A percentile compares a stretch with the other conserved stretches of the same genome.
phyloP scores from a whole-genome alignment of 2,888 invertebrate genomes.

The Villa cingulata region DNA sequence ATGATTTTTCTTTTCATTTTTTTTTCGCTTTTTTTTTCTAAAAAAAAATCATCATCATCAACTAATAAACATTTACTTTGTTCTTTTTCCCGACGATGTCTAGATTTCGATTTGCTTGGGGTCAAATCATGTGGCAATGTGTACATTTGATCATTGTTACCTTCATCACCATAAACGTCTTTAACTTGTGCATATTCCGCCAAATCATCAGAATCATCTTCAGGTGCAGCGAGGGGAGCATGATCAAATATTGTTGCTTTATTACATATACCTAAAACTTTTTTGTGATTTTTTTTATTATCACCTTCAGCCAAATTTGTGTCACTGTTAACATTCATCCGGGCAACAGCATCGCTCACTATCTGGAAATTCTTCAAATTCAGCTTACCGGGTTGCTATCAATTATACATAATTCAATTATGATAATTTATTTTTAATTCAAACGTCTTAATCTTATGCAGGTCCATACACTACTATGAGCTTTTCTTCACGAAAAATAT shows the following conservation, averaged over 20 bases:
- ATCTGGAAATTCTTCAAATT: conserved; percentile 80
- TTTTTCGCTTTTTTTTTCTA: conserved; percentile 9
- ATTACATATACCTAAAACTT: conserved; percentile 18
- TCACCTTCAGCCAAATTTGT: conserved; percentile 32
- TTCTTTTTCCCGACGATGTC: conserved; percentile 50
- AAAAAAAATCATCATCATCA: conserved; percentile 10
- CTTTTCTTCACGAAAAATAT: no score
- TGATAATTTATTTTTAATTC: background rate
- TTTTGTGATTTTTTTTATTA: conserved; percentile 18
- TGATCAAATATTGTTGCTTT: conserved; percentile 41
- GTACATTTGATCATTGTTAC: conserved; percentile 42
- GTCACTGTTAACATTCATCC: conserved; percentile 50
- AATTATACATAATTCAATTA: conserved; percentile 8
- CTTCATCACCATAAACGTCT: conserved; percentile 46
- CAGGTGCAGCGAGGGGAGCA: conserved; percentile 63
- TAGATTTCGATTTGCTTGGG: conserved; percentile 42
- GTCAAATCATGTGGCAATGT: conserved; percentile 52
- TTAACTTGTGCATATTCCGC: conserved; percentile 58
- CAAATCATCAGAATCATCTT: conserved; percentile 53
- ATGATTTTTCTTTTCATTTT: background rate
- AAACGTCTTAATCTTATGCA: no score
- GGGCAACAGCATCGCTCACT: conserved; percentile 71
- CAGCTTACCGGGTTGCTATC: conserved; percentile 74
- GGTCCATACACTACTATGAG: no score
- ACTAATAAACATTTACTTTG: conserved; percentile 39